These are phyloP conservation scores for Lasioglossum morio DNA, from an alignment of 2,888 invertebrate genomes.

Conservation along the genomic window DNA sequence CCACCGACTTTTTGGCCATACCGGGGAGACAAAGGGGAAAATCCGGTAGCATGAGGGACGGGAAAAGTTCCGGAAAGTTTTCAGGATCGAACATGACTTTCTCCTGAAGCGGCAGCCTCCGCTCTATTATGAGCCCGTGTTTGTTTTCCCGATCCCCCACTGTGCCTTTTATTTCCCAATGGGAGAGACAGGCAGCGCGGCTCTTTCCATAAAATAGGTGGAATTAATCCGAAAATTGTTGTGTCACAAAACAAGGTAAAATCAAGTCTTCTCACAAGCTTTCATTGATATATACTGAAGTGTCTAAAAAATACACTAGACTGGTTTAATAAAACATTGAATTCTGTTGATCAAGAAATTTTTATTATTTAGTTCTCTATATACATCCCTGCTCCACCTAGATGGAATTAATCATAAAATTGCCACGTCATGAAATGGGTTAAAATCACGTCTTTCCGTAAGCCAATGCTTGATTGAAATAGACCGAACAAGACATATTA, in stretches of 20 bases:
- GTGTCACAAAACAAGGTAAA: neutral
- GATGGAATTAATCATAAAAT: neutral
- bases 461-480: neutral
- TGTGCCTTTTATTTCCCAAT: constrained; percentile 10
- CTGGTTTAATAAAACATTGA: neutral
- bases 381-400: neutral
- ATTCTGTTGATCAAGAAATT: neutral
- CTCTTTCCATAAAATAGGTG: neutral
- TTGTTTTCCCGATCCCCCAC: constrained; percentile 65
- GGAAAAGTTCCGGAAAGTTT: constrained; percentile 66
- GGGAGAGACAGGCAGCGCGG: constrained; percentile 4
- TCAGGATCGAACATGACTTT: constrained; percentile 69
- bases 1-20: constrained; percentile 21
- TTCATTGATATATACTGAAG: neutral
- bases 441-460: neutral
- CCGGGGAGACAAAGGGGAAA: constrained; percentile 23
- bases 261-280: neutral
- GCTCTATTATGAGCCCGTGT: constrained; percentile 67
- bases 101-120: constrained; percentile 56
- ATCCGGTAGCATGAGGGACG: constrained; percentile 31
- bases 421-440: neutral
- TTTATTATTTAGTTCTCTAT: neutral
- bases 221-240: neutral
- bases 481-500: neutral
- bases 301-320: neutral